Conservation (phyloP, 2,797 vertebrate species). For the Cyclura pinguis region DNA sequence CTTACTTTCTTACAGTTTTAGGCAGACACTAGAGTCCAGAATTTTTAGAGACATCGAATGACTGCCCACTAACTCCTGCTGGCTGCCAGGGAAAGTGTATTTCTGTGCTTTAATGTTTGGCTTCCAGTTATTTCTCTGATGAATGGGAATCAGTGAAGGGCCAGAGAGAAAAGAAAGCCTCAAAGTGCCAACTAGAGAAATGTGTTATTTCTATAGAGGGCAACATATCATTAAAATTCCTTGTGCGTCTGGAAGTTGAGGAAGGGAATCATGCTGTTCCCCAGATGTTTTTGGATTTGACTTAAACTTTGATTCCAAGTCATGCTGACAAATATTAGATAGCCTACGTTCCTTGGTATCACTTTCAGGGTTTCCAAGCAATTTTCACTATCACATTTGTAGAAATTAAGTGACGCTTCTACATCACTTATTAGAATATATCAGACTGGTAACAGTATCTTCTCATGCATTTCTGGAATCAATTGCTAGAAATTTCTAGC, state of each 20-base stretch:
- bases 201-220: not conserved
- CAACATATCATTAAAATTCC: not conserved
- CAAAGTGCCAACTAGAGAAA: not conserved
- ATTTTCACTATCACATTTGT: not conserved
- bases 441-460: not conserved
- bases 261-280: too few relatives aligned
- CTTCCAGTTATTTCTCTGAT: not conserved
- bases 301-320: not conserved
- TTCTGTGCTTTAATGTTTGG: not conserved
- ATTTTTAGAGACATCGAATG: too few relatives aligned
- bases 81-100: not conserved
- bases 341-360: not conserved
- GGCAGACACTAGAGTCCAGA: too few relatives aligned
- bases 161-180: not conserved
- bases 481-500: not conserved
- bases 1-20: not conserved
- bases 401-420: not conserved
- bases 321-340: not conserved
- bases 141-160: not conserved
- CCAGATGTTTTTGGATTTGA: not conserved
- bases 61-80: not conserved
- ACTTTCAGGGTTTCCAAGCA: not conserved
- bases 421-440: not conserved
- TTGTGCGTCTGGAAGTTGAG: too few relatives aligned
- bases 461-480: not conserved